Base-by-base conservation (phyloP, 2,888 invertebrate species). In the Orchesellides sinensis region DNA sequence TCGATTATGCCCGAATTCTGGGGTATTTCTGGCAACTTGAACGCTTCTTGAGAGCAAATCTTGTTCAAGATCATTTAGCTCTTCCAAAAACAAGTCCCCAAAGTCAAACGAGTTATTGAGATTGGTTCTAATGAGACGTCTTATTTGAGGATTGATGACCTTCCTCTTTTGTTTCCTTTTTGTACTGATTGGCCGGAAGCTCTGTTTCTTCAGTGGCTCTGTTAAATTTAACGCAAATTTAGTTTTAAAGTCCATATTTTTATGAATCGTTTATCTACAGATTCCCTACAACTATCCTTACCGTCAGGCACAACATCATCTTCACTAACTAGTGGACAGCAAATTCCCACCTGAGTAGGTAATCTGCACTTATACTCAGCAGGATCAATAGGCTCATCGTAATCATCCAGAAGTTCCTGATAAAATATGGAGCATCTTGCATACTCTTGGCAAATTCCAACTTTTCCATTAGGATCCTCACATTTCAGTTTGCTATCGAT, bases 391-490 rank as follows among this genome's bases (percentile, higher is more conserved):
- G 80, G 83, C n/a, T 84, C 85, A 65, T 77, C 85, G 45, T 70
- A 77, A n/a, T 77, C 81, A 47, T 81, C 72, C 25, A 81, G 6
- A 3, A 83, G 25, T 17, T 83, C 80, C n/a, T 85, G 77, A 32
- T 86, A 85, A 23, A 78, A 73, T 29, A 85, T 69, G 6, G 85
- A 84, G 35, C 86, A 86, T 35, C 83, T 77, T 19, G 81, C 70
- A 25, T 85, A 86, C 32, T 86, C 86, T 52, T 86, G 85, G 21
- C 86, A 86, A 45, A 86, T 56, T 21, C 86, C 86, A 40, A 27
- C 40, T 21, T 73, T 81, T 17, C 86, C 86, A 32, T 56, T 85
- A 0, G 84, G 83, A 61, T 86, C 86, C 52, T 66, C 65, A 69
- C 86, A 86, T 6, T 63, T 73, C 1, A 68, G 32, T 0, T 65